phyloP scores from a whole-genome alignment of 2,797 vertebrate species.

The Odontamblyopus lacepedii region DNA sequence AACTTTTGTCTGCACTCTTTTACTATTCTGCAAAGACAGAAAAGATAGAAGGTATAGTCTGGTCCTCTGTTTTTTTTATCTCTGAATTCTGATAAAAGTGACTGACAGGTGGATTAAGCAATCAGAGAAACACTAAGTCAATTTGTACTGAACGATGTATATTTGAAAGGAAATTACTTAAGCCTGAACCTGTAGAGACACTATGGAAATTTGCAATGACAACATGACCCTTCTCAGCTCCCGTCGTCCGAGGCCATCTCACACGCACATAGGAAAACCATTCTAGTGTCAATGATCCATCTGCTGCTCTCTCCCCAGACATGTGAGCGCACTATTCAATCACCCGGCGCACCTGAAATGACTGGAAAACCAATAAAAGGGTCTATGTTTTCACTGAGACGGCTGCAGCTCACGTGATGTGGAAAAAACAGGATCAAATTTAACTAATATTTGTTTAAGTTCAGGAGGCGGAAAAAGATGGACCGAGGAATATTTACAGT shows the following conservation, averaged over 20 bases:
- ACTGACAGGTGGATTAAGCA: too few relatives aligned
- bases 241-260: neutral
- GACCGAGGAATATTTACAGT: neutral
- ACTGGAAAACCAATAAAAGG: conserved; percentile 1
- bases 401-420: neutral
- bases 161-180: too few relatives aligned
- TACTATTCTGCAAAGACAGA: too few relatives aligned
- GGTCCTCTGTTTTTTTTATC: too few relatives aligned
- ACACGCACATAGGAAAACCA: too few relatives aligned
- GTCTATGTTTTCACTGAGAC: neutral
- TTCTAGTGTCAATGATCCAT: too few relatives aligned
- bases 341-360: neutral
- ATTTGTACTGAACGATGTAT: too few relatives aligned
- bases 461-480: neutral
- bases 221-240: neutral
- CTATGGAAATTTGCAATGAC: neutral
- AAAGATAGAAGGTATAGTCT: too few relatives aligned
- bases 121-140: too few relatives aligned
- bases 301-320: neutral
- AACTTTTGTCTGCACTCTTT: too few relatives aligned
- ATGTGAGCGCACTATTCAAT: neutral
- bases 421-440: neutral
- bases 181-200: neutral
- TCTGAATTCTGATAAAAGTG: too few relatives aligned
- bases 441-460: neutral